Conservation (phyloP, 2,888 invertebrate species). For the Scaeva pyrastri region DNA sequence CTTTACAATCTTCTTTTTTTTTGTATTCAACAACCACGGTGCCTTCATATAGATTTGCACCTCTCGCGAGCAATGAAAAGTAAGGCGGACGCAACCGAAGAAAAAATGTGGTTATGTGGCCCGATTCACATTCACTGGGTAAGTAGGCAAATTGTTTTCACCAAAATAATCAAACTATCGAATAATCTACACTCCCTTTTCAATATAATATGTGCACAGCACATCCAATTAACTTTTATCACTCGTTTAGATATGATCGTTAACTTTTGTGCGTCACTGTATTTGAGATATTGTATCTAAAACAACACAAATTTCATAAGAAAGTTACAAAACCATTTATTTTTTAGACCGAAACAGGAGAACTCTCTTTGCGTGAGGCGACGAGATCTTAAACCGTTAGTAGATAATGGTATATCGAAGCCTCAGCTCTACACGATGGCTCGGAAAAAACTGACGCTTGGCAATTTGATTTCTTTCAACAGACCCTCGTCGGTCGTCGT, state of each 20-base stretch:
- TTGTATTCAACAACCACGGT: conserved; percentile 31
- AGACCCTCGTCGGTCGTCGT: conserved; percentile 56
- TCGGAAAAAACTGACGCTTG: conserved; percentile 70
- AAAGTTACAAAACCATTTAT: conserved; percentile 35
- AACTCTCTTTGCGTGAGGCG: background rate
- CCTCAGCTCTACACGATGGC: conserved; percentile 56
- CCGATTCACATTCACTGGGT: conserved; percentile 76
- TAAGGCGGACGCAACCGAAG: conserved; percentile 41
- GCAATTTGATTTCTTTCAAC: conserved; percentile 68
- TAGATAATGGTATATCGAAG: conserved; percentile 21
- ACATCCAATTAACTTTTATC: background rate
- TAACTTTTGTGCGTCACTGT: conserved; percentile 8
- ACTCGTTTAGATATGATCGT: background rate
- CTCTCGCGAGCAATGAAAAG: conserved; percentile 59
- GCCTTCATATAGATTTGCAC: conserved; percentile 61
- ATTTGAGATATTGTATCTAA: conserved; percentile 22
- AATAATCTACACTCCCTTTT: conserved; percentile 18
- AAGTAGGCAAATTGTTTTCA: conserved; percentile 76
- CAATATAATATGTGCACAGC: background rate
- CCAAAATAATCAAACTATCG: conserved; percentile 52
- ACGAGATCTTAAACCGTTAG: background rate
- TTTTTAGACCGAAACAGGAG: conserved; percentile 34
- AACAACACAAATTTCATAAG: conserved; percentile 10
- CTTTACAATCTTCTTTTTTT: conserved; percentile 58
- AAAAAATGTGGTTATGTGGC: conserved; percentile 62